Base-by-base conservation (phyloP, 2,888 invertebrate species). In the Zygothrica quintamaculata region DNA sequence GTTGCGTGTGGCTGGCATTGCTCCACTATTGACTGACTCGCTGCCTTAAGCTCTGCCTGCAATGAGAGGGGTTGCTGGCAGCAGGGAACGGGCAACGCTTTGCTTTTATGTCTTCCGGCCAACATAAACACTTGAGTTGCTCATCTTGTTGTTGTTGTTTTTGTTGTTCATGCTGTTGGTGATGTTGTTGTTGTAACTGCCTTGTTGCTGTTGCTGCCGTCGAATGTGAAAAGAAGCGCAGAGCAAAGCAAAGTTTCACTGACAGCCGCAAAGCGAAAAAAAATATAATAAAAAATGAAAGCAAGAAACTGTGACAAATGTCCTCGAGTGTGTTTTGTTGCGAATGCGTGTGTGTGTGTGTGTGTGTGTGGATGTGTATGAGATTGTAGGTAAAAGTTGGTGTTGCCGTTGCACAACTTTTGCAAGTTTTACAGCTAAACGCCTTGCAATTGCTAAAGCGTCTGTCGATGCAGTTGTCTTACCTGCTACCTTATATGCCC, bases 61-160 rank as follows among this genome's bases (percentile, higher is more conserved):
- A n/a, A n/a, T n/a, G n/a, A n/a, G n/a, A n/a, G n/a, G n/a, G n/a
- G n/a, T n/a, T n/a, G n/a, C n/a, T n/a, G n/a, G n/a, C n/a, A n/a
- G 9, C 40, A 16, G 43, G 5, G 34, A 37, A 18, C 43, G 34
- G 22, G 51, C 33, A 44, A 46, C 48, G 59, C 76, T 60, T 75
- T 67, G 67, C 79, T 88, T 82, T 88, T 88, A 87, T 84, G 84
- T 86, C 88, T 88, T 88, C 88, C 88, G 88, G 85, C 69, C 70
- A 87, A 84, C 87, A 87, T 88, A 88, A 88, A 87, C 88, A 88
- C 87, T 88, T 80, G 71, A 75, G 71, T 61, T 29, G 7, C 9
- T 29, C 9, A 5, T 29, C 5, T n/a, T 62, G 60, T 53, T 65
- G 73, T 57, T 61, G 37, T 34, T 36, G 15, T 8, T 36, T 39